phyloP scores from a whole-genome alignment of 2,888 invertebrate species.

The Diarsia dahlii region DNA sequence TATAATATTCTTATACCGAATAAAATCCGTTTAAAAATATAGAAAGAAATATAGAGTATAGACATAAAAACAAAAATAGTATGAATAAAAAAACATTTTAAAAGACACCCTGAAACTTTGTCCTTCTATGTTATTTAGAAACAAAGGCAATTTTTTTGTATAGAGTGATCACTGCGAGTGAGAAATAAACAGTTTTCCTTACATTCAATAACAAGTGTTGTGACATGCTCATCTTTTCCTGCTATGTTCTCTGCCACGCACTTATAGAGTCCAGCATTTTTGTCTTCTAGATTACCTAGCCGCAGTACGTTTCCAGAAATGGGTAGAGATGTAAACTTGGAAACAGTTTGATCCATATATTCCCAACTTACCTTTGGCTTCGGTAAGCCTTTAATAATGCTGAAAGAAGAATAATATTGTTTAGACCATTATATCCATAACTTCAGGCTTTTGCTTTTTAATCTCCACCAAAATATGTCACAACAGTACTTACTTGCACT shows the following conservation, averaged over 20 bases:
- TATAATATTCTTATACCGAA: neutral
- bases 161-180: neutral
- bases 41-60: neutral
- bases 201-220: slow-evolving; percentile 50
- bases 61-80: neutral
- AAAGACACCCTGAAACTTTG: neutral
- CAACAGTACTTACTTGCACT: slow-evolving; percentile 33
- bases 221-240: slow-evolving; percentile 38
- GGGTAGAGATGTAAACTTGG: neutral
- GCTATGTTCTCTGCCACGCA: slow-evolving; percentile 38
- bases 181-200: slow-evolving; percentile 10
- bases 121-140: neutral
- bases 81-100: neutral
- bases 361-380: slow-evolving; percentile 18
- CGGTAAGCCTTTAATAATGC: slow-evolving; percentile 7
- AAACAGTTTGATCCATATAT: slow-evolving; percentile 10
- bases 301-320: neutral
- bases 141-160: neutral
- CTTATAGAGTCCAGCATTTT: slow-evolving; percentile 39
- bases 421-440: neutral
- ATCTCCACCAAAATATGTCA: neutral
- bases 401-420: neutral
- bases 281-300: neutral
- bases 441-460: neutral
- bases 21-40: neutral